phyloP scores from a whole-genome alignment of 2,113 vertebrate species.

The Lasiurus cinereus region DNA sequence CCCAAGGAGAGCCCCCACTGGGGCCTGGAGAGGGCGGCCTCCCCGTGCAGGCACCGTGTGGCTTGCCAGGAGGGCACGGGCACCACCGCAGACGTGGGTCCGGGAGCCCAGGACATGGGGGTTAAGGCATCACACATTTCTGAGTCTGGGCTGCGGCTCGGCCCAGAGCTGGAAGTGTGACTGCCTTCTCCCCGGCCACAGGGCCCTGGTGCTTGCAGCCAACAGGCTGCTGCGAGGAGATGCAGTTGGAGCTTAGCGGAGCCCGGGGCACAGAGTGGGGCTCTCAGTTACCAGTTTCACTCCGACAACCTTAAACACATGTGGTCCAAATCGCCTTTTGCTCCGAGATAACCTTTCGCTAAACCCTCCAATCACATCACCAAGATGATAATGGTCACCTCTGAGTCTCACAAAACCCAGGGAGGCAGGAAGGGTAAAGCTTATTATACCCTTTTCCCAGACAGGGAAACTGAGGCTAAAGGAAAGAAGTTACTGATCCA shows the following conservation, averaged over 20 bases:
- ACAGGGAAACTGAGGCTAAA: constrained; percentile 14
- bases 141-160: background rate
- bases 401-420: background rate
- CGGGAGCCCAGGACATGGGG: background rate
- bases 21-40: background rate
- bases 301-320: background rate
- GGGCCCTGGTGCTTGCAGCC: background rate
- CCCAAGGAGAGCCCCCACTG: background rate
- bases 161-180: fast-evolving
- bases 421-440: background rate
- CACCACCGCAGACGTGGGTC: background rate
- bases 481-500: background rate
- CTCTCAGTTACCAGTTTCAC: background rate
- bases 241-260: fast-evolving
- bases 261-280: background rate
- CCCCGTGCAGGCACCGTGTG: fast-evolving
- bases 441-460: background rate
- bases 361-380: background rate
- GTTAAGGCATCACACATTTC: background rate
- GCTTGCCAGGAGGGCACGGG: fast-evolving
- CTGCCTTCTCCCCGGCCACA: background rate
- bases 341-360: background rate
- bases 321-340: constrained; percentile 3
- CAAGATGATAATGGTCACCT: background rate
- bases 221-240: fast-evolving